Evolutionary conservation across 2,113 vertebrate species (phyloP).

Genomic region (Arvicanthis niloticus): DNA sequence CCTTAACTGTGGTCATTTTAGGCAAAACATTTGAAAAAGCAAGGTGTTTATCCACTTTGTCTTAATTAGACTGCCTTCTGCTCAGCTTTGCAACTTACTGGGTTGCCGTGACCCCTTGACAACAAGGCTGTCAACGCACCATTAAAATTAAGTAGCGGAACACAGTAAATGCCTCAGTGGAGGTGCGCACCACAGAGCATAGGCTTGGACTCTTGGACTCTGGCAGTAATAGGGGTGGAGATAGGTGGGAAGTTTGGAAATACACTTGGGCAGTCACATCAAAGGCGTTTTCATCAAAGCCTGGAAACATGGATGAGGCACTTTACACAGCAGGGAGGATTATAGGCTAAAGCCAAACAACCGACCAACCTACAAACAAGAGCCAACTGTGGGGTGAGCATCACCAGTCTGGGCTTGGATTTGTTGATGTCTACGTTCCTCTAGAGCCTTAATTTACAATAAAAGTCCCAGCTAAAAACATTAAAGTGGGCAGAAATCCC

Average conservation of each 20-base stretch:
- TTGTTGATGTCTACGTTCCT: slow-evolving; percentile 11
- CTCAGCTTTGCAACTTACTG: not conserved
- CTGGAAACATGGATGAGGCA: not conserved
- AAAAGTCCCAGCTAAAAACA: not conserved
- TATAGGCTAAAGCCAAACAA: not conserved
- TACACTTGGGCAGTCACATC: not conserved
- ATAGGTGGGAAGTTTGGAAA: not conserved
- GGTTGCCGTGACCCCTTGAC: not conserved
- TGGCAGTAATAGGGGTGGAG: not conserved
- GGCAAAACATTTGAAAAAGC: not conserved
- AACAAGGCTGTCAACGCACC: not conserved
- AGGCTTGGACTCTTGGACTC: not conserved
- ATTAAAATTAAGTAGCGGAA: not conserved
- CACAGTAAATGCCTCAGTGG: not conserved
- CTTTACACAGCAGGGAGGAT: not conserved
- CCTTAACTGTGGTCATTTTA: slow-evolving; percentile 30
- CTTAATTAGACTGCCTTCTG: slow-evolving; percentile 42
- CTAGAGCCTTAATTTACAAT: not conserved
- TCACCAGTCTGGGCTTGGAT: not conserved
- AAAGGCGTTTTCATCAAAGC: slow-evolving; percentile 7
- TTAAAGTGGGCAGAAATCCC: not conserved
- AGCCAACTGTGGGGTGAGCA: not conserved
- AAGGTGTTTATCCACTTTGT: not conserved
- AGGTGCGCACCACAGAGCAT: not conserved
- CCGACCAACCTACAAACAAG: slow-evolving; percentile 13